Conservation (phyloP, 2,888 invertebrate species). For the Epistrophella euchroma region DNA sequence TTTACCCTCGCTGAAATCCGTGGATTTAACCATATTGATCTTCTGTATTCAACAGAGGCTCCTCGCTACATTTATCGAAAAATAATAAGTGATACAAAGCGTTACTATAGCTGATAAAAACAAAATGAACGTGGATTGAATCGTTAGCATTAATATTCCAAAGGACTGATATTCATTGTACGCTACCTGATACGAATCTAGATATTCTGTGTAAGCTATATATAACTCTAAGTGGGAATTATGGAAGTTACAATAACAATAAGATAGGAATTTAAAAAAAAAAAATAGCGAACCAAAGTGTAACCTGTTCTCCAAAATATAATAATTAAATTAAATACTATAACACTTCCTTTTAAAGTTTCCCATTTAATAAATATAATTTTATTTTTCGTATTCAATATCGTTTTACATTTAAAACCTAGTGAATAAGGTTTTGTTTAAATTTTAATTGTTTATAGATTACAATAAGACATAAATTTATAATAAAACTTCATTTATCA, state of each 20-base stretch:
- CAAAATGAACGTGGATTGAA: neutral
- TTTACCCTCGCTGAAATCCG: conserved; percentile 79
- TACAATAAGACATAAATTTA: conserved; percentile 53
- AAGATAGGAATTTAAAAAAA: neutral
- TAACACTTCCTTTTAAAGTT: conserved; percentile 3
- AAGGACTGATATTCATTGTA: conserved; percentile 65
- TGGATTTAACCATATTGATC: conserved; percentile 82
- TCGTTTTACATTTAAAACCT: conserved; percentile 69
- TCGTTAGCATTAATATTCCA: conserved; percentile 17
- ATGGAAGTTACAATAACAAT: conserved; percentile 25
- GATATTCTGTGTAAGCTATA: conserved; percentile 51
- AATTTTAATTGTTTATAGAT: conserved; percentile 47
- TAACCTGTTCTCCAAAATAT: conserved; percentile 10
- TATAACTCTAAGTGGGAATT: conserved; percentile 37
- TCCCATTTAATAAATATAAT: conserved; percentile 75
- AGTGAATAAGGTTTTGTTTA: conserved; percentile 59
- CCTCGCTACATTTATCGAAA: conserved; percentile 79
- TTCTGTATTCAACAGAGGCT: conserved; percentile 80
- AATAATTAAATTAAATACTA: neutral
- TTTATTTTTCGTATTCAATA: conserved; percentile 70
- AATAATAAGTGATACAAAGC: conserved; percentile 78
- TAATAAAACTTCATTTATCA: conserved; percentile 62
- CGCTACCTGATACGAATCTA: conserved; percentile 64
- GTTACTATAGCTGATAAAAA: conserved; percentile 69
- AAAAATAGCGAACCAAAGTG: conserved; percentile 46